A percentile compares a stretch with the other conserved stretches of the same genome.
These are phyloP conservation scores for Antedon mediterranea DNA, from an alignment of 53 echinoderm and acorn worm genomes.

Conservation along the genomic window DNA sequence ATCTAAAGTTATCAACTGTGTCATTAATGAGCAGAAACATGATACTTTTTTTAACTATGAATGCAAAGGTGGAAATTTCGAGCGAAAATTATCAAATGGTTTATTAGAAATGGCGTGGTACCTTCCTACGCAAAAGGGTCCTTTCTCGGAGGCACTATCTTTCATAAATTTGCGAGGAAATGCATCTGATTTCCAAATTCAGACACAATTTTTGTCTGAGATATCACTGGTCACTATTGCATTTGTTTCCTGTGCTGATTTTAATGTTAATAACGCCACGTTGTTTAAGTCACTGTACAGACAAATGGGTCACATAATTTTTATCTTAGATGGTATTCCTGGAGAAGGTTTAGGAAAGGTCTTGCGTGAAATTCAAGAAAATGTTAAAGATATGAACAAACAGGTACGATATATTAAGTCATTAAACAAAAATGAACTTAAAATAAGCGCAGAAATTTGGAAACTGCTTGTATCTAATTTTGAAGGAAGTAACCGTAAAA, in stretches of 20 bases:
- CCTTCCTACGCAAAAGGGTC: background rate
- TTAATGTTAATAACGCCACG: background rate
- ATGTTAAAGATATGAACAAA: background rate
- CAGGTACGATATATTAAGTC: background rate
- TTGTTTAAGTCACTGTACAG: background rate
- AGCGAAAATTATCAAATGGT: background rate
- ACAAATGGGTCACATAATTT: background rate
- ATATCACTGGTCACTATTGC: constrained; percentile 2
- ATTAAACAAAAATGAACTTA: background rate
- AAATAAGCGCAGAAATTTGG: background rate
- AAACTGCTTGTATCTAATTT: background rate
- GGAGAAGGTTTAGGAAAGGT: background rate
- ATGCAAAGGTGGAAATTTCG: background rate
- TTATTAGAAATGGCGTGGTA: background rate
- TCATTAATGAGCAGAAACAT: background rate
- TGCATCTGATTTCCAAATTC: background rate
- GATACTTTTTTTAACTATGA: background rate
- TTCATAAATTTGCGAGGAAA: constrained; percentile 6
- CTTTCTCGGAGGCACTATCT: background rate
- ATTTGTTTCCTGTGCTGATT: background rate
- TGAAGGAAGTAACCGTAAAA: background rate
- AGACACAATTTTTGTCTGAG: background rate
- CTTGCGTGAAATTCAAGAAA: background rate
- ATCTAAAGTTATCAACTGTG: background rate
- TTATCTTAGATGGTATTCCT: background rate